These are phyloP conservation scores for Mormyrus proboscirostris DNA, from an alignment of 2,797 vertebrate genomes.

Conservation along the genomic window DNA sequence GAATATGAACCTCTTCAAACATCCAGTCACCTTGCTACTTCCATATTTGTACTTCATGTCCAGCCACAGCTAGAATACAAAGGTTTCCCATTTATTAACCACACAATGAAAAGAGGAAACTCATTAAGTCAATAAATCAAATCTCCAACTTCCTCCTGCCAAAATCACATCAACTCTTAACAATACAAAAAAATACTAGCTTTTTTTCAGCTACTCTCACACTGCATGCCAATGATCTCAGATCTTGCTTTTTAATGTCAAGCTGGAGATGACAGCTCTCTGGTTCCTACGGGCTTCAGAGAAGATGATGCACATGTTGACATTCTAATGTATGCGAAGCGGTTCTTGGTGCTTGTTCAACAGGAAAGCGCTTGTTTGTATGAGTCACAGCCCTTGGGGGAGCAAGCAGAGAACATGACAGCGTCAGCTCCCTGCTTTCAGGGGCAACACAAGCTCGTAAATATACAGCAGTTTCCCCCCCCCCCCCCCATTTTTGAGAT, in stretches of 20 bases:
- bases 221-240: not conserved
- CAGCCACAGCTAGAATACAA: not conserved
- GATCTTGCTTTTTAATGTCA: not conserved
- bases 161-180: not conserved
- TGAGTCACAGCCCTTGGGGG: not conserved
- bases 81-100: not conserved
- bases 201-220: not conserved
- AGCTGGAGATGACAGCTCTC: not conserved
- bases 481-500: not conserved
- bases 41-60: not conserved
- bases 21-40: not conserved
- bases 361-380: not conserved
- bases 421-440: not conserved
- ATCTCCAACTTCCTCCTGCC: constrained; percentile 11
- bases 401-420: not conserved
- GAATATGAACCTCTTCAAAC: not conserved
- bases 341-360: not conserved
- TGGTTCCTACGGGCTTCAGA: not conserved
- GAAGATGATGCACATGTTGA: not conserved
- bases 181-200: not conserved
- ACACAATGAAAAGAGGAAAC: constrained; percentile 6
- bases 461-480: not conserved
- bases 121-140: not conserved
- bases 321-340: not conserved
- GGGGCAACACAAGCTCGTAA: not conserved